A percentile compares a stretch with the other conserved stretches of the same genome.
Conservation (phyloP, 1,140 invertebrate genomes). For the Nilaparvata lugens region DNA sequence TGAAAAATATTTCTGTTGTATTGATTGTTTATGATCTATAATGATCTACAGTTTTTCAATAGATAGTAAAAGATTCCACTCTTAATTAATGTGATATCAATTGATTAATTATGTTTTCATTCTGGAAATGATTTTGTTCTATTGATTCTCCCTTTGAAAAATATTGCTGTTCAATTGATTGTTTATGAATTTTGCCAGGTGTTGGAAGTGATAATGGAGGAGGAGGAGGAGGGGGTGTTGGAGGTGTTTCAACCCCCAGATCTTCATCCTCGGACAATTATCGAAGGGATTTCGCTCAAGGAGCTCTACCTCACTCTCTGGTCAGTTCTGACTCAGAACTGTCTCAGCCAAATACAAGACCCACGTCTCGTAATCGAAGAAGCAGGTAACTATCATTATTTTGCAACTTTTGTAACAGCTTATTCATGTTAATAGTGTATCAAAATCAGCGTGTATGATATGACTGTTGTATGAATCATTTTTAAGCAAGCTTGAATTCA, state of each 20-base stretch:
- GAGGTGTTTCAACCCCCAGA: conserved; percentile 21
- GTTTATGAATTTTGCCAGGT: neutral
- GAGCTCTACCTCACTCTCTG: conserved; percentile 35
- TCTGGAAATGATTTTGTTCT: too few relatives aligned
- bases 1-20: too few relatives aligned
- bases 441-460: neutral
- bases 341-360: conserved; percentile 38
- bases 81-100: too few relatives aligned
- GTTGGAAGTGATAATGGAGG: conserved; percentile 1
- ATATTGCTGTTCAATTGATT: too few relatives aligned
- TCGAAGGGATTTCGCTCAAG: conserved; percentile 44
- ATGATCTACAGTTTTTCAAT: too few relatives aligned
- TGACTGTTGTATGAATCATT: neutral
- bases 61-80: too few relatives aligned
- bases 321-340: conserved; percentile 40
- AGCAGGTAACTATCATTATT: conserved; percentile 22
- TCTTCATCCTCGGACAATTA: conserved; percentile 34
- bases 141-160: too few relatives aligned
- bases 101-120: too few relatives aligned
- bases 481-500: too few relatives aligned
- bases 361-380: conserved; percentile 33
- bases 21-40: too few relatives aligned
- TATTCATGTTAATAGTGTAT: too few relatives aligned
- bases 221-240: conserved; percentile 8
- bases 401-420: neutral